Conservation (phyloP, 2,113 vertebrate species). For the Pithys albifrons region DNA sequence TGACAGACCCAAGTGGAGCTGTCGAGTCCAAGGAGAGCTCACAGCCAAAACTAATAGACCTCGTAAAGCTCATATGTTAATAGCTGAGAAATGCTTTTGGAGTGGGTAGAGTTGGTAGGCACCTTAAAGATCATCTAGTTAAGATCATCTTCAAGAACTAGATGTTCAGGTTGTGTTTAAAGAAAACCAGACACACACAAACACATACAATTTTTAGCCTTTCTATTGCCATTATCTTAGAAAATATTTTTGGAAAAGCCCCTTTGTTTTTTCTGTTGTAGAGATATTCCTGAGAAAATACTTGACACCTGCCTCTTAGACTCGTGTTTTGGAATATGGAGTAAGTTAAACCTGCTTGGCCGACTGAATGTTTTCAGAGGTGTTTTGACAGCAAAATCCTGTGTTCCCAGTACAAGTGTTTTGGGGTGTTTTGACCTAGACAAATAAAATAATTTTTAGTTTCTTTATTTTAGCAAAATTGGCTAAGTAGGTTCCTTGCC, state of each 20-base stretch:
- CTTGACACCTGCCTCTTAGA: background rate
- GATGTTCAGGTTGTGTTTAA: background rate
- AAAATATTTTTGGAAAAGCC: background rate
- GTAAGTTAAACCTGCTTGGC: background rate
- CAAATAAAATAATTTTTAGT: background rate
- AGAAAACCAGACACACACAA: background rate
- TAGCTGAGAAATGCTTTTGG: background rate
- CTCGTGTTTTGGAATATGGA: background rate
- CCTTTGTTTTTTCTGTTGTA: background rate
- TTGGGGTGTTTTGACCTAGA: background rate
- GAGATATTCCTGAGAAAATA: background rate
- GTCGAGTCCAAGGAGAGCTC: background rate
- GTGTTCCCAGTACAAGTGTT: background rate
- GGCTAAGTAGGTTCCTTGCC: background rate
- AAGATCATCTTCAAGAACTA: background rate
- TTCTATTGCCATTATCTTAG: background rate
- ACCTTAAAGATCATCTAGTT: background rate
- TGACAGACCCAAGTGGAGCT: background rate
- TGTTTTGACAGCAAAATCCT: background rate
- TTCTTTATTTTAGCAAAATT: background rate
- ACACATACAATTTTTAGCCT: background rate
- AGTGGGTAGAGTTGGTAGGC: background rate
- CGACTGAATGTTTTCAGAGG: background rate
- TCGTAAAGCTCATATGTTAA: rapidly evolving
- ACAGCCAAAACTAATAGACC: background rate